Percentiles rank a stretch among this genome's conserved stretches.
These are phyloP conservation scores for Erithacus rubecula DNA, from an alignment of 2,797 vertebrate species.

Conservation along the genomic window DNA sequence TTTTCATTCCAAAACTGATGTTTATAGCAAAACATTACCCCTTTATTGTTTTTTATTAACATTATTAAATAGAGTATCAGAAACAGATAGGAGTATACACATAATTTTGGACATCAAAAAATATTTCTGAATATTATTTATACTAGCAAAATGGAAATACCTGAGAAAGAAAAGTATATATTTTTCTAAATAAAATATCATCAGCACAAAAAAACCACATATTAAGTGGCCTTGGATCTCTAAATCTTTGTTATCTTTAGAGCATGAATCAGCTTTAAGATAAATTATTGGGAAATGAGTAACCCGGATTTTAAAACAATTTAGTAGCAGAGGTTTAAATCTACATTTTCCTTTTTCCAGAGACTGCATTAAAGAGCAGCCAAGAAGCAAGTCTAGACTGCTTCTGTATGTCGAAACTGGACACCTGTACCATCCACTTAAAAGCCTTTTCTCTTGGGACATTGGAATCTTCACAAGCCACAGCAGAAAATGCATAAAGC, in stretches of 20 bases:
- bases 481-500: background rate
- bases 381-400: background rate
- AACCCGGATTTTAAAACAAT: background rate
- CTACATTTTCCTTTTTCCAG: background rate
- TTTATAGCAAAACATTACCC: constrained; percentile 8
- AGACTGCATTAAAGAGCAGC: background rate
- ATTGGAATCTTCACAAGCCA: background rate
- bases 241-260: background rate
- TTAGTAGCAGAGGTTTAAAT: background rate
- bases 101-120: background rate
- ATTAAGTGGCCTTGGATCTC: background rate
- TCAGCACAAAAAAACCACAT: background rate
- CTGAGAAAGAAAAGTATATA: background rate
- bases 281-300: background rate
- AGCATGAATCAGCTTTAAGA: background rate
- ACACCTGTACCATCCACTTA: background rate
- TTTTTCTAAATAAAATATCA: background rate
- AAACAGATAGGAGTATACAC: background rate
- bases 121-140: background rate
- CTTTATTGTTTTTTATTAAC: constrained; percentile 11
- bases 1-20: constrained; percentile 42
- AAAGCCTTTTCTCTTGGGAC: background rate
- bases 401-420: background rate
- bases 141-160: background rate
- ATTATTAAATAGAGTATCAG: background rate